Percentiles rank a stretch among this genome's conserved stretches.
Evolutionary conservation across 2,888 invertebrate species (phyloP).

Genomic region (Yponomeuta sedellus): DNA sequence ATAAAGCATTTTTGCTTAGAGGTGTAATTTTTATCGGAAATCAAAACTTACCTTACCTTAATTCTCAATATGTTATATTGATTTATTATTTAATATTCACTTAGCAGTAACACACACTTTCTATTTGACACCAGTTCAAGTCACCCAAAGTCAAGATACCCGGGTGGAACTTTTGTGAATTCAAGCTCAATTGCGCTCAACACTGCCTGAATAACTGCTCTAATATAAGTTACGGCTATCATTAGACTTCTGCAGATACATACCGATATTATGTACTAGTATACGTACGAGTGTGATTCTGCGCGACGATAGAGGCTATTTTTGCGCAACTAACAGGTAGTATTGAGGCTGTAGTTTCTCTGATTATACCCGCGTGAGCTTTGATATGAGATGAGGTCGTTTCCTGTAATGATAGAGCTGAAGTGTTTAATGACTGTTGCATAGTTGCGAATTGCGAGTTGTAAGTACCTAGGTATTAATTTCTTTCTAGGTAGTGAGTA

Average conservation of each 20-base stretch:
- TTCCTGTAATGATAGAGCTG: not conserved
- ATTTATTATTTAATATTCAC: too few species aligned
- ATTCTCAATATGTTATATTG: too few species aligned
- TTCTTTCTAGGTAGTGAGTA: too few species aligned
- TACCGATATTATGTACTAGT: not conserved
- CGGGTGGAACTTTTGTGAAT: too few species aligned
- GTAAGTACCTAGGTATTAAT: not conserved
- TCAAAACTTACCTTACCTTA: too few species aligned
- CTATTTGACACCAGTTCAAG: too few species aligned
- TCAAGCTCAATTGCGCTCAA: not conserved
- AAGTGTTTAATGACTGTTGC: conserved; percentile 3
- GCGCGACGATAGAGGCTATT: not conserved
- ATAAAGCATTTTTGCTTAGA: too few species aligned
- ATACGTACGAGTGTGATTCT: not conserved
- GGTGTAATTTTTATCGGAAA: too few species aligned
- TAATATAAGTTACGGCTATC: not conserved
- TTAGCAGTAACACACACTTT: too few species aligned
- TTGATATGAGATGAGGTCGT: not conserved
- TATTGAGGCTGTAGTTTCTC: not conserved
- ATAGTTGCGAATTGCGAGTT: not conserved
- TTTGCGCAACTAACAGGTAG: not conserved
- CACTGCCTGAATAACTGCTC: not conserved
- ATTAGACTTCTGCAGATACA: not conserved
- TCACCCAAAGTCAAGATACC: too few species aligned
- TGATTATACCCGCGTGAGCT: not conserved